Conservation (phyloP, 2,888 invertebrate species). For the Ochropleura leucogaster region DNA sequence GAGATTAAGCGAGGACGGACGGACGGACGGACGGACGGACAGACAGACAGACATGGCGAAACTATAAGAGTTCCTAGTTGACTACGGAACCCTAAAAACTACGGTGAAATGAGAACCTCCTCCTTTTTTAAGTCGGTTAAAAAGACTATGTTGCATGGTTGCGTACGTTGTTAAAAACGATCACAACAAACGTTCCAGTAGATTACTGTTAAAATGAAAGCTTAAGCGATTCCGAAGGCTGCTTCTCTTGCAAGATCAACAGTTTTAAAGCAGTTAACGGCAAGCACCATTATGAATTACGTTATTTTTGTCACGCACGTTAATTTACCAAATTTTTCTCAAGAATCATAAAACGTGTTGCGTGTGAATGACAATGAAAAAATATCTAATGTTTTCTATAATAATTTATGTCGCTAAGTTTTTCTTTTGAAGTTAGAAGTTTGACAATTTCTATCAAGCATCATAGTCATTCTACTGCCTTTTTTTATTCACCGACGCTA, state of each 20-base stretch:
- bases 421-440: neutral
- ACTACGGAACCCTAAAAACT: too few species aligned
- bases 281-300: conserved; percentile 31
- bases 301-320: conserved; percentile 33
- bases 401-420: neutral
- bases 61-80: too few species aligned
- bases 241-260: conserved; percentile 13
- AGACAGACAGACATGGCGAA: too few species aligned
- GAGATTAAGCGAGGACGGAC: too few species aligned
- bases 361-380: conserved; percentile 14
- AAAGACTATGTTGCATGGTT: too few species aligned
- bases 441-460: neutral
- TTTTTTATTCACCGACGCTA: too few species aligned
- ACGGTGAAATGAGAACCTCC: too few species aligned
- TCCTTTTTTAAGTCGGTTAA: too few species aligned
- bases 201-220: conserved; percentile 31
- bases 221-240: conserved; percentile 23
- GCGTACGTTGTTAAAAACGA: too few species aligned
- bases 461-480: too few species aligned
- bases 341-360: conserved; percentile 5
- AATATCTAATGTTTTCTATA: neutral
- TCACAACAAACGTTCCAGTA: too few species aligned
- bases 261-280: conserved; percentile 26
- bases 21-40: too few species aligned
- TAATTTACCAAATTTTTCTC: conserved; percentile 6